Conservation (phyloP, 2,888 invertebrate genomes). For the Orgyia antiqua region DNA sequence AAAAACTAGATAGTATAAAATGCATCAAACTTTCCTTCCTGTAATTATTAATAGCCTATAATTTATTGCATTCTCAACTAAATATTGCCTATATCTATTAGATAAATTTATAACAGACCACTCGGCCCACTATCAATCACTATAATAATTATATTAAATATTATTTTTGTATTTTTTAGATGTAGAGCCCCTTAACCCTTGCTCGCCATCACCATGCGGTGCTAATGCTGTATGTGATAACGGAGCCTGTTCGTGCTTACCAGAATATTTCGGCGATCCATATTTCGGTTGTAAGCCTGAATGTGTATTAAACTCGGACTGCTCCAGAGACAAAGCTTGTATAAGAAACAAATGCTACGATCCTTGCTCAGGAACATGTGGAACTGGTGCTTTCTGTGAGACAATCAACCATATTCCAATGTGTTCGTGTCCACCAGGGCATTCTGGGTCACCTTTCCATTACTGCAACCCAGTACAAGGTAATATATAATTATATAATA, state of each 20-base stretch:
- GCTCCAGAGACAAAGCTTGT: conserved; percentile 83
- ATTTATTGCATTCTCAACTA: too few relatives aligned
- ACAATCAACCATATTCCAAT: conserved; percentile 83
- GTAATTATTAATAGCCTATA: too few relatives aligned
- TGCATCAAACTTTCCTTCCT: too few relatives aligned
- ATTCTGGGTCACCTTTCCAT: conserved; percentile 80
- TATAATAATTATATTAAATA: too few relatives aligned
- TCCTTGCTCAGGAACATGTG: conserved; percentile 86
- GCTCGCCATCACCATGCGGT: conserved; percentile 85
- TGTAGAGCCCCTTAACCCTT: conserved; percentile 70
- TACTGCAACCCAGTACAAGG: conserved; percentile 70
- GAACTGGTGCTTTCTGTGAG: conserved; percentile 75
- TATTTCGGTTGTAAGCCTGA: conserved; percentile 87
- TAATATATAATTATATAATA: conserved; percentile 19
- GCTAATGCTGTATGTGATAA: conserved; percentile 80
- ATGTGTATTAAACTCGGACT: conserved; percentile 87
- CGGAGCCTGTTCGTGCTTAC: conserved; percentile 83
- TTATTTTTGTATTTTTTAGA: too few relatives aligned
- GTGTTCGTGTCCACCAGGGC: conserved; percentile 82
- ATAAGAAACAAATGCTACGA: conserved; percentile 84
- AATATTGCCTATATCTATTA: too few relatives aligned
- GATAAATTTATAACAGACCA: too few relatives aligned
- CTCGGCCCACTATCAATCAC: too few relatives aligned
- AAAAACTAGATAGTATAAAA: not conserved
- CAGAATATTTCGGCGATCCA: conserved; percentile 86